These are phyloP conservation scores for Temnothorax nylanderi DNA, from an alignment of 1,140 invertebrate species.

Conservation along the genomic window DNA sequence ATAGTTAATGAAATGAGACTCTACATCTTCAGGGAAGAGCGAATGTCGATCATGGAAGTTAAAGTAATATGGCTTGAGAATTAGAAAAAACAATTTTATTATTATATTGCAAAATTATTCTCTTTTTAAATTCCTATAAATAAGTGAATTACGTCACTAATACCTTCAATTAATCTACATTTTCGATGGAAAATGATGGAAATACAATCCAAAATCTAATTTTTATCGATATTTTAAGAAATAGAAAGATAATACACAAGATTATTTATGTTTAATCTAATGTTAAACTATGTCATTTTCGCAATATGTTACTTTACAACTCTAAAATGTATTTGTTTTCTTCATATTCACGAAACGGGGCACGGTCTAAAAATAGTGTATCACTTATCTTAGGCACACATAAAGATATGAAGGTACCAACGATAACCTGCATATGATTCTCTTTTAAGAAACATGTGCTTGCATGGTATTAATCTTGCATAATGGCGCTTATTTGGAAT, in stretches of 20 bases:
- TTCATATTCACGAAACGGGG: background rate
- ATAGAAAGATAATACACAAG: background rate
- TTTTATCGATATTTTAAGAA: background rate
- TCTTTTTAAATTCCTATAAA: background rate
- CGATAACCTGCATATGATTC: conserved; percentile 40
- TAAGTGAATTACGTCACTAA: background rate
- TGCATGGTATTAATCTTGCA: conserved; percentile 9
- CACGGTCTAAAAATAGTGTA: conserved; percentile 29
- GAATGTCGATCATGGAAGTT: background rate
- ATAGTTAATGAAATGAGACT: conserved; percentile 59
- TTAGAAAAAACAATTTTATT: background rate
- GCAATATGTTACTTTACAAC: background rate
- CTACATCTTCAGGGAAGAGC: background rate
- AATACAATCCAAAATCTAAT: background rate
- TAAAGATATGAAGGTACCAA: conserved; percentile 14
- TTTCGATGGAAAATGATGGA: background rate
- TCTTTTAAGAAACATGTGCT: background rate
- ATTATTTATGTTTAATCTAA: background rate
- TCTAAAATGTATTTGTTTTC: conserved; percentile 1
- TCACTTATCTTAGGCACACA: conserved; percentile 31
- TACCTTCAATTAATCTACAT: background rate
- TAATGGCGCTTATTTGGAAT: background rate
- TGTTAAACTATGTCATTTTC: background rate
- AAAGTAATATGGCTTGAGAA: background rate
- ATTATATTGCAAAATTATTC: background rate